Conservation (phyloP, 2,888 invertebrate genomes). For the Drosophila multiciliata region DNA sequence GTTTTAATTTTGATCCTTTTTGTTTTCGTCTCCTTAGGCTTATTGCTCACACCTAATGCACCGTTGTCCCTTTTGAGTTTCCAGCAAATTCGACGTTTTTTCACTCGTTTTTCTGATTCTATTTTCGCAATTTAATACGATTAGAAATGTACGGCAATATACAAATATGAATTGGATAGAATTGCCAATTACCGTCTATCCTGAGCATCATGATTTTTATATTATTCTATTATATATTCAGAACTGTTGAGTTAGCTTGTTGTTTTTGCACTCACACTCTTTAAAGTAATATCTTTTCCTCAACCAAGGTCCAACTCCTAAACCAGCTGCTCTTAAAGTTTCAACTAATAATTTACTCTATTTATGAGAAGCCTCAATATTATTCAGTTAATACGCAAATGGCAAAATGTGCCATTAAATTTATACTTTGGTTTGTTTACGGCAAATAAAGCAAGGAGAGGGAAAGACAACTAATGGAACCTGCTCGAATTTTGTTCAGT, state of each 20-base stretch:
- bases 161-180: background rate
- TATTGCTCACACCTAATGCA: constrained; percentile 9
- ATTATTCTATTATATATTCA: background rate
- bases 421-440: constrained; percentile 34
- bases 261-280: background rate
- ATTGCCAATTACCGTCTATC: background rate
- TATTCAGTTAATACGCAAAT: constrained; percentile 39
- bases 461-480: constrained; percentile 5
- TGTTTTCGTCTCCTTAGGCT: constrained; percentile 13
- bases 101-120: background rate
- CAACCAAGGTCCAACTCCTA: background rate
- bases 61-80: background rate
- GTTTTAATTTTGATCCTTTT: constrained; percentile 9
- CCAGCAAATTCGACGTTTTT: background rate
- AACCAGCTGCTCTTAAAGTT: background rate
- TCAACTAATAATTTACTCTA: constrained; percentile 33
- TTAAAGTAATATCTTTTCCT: background rate
- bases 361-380: constrained; percentile 19
- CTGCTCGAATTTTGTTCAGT: constrained; percentile 11
- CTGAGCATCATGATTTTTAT: background rate
- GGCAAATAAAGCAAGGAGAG: background rate
- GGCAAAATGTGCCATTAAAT: constrained; percentile 44
- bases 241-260: background rate
- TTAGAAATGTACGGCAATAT: background rate
- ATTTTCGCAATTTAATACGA: background rate